Percentiles rank a stretch among this genome's conserved stretches.
phyloP scores from a whole-genome alignment of 2,113 vertebrate genomes.

The Clarias batrachus region DNA sequence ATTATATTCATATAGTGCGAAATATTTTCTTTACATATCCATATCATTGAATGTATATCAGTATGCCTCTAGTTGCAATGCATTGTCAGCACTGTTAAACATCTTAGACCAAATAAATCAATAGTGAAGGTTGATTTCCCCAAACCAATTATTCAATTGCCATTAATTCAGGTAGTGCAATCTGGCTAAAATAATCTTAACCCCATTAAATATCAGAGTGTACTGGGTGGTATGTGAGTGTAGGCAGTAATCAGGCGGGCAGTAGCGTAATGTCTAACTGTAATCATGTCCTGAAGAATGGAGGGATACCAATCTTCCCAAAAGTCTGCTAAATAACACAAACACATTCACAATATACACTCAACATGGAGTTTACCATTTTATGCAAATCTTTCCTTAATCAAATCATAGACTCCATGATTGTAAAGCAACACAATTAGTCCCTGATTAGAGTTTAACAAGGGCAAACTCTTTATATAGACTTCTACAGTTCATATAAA shows the following conservation, averaged over 20 bases:
- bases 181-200: slow-evolving; percentile 1
- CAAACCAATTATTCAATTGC: neutral
- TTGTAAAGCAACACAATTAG: slow-evolving; percentile 16
- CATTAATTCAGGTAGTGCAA: slow-evolving; percentile 1
- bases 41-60: neutral
- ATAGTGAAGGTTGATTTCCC: neutral
- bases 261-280: slow-evolving; percentile 23
- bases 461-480: neutral
- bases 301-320: neutral
- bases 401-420: slow-evolving; percentile 21
- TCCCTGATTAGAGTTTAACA: neutral
- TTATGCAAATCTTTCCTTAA: slow-evolving; percentile 17
- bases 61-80: neutral
- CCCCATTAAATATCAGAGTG: slow-evolving; percentile 12
- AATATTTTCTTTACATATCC: neutral
- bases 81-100: neutral
- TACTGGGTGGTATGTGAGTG: slow-evolving; percentile 5
- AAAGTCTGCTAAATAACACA: neutral
- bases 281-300: neutral
- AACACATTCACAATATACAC: neutral
- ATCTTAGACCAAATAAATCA: neutral
- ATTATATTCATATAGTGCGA: neutral
- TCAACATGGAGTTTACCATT: neutral
- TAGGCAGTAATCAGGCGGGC: slow-evolving; percentile 41
- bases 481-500: neutral